These are phyloP conservation scores for Amphibalanus amphitrite DNA, from an alignment of 1,140 invertebrate genomes.

Conservation along the genomic window DNA sequence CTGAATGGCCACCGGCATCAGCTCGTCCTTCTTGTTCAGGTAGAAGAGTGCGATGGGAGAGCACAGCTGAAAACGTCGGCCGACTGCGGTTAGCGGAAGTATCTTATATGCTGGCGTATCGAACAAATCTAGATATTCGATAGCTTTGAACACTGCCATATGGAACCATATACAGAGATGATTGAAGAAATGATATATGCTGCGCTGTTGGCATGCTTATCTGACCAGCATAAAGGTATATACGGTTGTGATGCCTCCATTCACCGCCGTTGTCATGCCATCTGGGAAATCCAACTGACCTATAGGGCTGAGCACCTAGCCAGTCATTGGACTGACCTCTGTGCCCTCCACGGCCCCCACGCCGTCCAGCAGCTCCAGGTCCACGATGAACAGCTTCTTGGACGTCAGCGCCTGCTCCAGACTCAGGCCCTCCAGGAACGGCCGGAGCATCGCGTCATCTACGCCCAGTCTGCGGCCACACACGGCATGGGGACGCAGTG, in stretches of 20 bases:
- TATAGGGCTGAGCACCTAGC: no score
- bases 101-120: no score
- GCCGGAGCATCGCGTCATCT: conserved; percentile 26
- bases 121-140: no score
- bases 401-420: conserved; percentile 27
- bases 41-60: conserved; percentile 31
- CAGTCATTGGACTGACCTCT: conserved; percentile 17
- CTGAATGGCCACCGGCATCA: conserved; percentile 33
- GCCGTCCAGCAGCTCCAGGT: conserved; percentile 28
- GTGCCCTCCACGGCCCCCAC: conserved; percentile 21
- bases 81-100: no score
- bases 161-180: no score
- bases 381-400: conserved; percentile 32
- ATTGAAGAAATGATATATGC: no score
- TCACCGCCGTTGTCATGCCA: no score
- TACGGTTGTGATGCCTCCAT: no score
- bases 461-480: conserved; percentile 25
- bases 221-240: no score
- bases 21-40: conserved; percentile 24
- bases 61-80: conserved; percentile 24
- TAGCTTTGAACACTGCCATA: no score
- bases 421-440: conserved; percentile 28
- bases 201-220: no score
- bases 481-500: not conserved
- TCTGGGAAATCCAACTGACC: no score